Conservation (phyloP, 1,140 invertebrate species). For the Sinonovacula constricta region DNA sequence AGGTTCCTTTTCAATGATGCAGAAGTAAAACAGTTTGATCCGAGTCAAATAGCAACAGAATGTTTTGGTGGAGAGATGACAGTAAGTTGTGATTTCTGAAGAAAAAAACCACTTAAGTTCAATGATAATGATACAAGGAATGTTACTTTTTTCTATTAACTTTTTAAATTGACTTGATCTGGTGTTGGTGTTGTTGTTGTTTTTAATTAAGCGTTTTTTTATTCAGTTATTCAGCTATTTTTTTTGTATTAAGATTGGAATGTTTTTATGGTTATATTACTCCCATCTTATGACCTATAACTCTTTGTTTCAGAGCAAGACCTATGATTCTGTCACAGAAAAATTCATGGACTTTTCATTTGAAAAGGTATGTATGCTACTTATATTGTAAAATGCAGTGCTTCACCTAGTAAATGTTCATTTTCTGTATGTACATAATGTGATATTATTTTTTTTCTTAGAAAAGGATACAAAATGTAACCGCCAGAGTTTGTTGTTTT, state of each 20-base stretch:
- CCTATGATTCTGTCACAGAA: conserved; percentile 96
- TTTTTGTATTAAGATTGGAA: conserved; percentile 79
- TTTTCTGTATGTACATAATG: no score
- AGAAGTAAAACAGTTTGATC: conserved; percentile 97
- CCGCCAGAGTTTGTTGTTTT: no score
- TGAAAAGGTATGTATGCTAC: conserved; percentile 88
- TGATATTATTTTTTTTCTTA: no score
- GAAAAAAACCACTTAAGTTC: no score
- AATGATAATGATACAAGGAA: no score
- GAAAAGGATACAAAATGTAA: no score
- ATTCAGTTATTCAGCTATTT: neutral
- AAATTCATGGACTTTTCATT: conserved; percentile 98
- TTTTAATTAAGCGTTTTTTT: neutral
- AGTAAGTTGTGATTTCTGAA: no score
- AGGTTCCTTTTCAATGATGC: conserved; percentile 96
- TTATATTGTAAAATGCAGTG: no score
- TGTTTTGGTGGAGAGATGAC: conserved; percentile 99
- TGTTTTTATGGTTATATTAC: conserved; percentile 99
- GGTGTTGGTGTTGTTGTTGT: neutral
- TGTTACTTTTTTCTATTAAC: no score
- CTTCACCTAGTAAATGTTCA: no score
- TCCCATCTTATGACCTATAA: conserved; percentile 77
- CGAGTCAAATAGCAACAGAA: conserved; percentile 94
- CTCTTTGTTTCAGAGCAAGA: conserved; percentile 88
- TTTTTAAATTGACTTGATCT: neutral